Conservation (phyloP, 2,113 vertebrate species). For the Percina caprodes region DNA sequence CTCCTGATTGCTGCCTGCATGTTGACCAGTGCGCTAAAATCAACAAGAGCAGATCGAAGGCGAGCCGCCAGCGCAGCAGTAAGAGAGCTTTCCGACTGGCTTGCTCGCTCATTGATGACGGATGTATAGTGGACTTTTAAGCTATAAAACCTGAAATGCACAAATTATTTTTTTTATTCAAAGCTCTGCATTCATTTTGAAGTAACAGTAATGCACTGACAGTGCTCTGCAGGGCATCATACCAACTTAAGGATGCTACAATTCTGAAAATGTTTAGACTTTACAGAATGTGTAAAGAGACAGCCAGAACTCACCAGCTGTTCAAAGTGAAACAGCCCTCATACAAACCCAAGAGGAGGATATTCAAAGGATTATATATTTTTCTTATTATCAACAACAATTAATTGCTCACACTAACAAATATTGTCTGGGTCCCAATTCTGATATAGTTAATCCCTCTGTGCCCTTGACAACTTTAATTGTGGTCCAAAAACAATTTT, state of each 20-base stretch:
- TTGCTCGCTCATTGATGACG: slow-evolving; percentile 26
- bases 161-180: slow-evolving; percentile 1
- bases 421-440: not conserved
- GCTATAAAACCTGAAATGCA: slow-evolving; percentile 16
- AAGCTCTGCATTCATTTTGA: not conserved
- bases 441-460: not conserved
- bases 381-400: not conserved
- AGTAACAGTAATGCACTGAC: not conserved
- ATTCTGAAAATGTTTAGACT: not conserved
- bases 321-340: not conserved
- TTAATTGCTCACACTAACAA: not conserved
- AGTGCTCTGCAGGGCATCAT: not conserved
- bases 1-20: slow-evolving; percentile 52
- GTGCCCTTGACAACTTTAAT: not conserved
- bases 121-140: slow-evolving; percentile 31
- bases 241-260: slow-evolving; percentile 6
- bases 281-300: slow-evolving; percentile 6
- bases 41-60: slow-evolving; percentile 67
- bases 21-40: slow-evolving; percentile 70
- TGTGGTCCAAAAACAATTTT: slow-evolving; percentile 1
- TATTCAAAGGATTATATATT: not conserved
- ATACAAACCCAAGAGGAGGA: not conserved
- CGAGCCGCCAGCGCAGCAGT: slow-evolving; percentile 21
- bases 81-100: slow-evolving; percentile 31
- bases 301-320: slow-evolving; percentile 17